Conservation (phyloP, 2,888 invertebrate genomes). For the Sarcophaga subvicina region DNA sequence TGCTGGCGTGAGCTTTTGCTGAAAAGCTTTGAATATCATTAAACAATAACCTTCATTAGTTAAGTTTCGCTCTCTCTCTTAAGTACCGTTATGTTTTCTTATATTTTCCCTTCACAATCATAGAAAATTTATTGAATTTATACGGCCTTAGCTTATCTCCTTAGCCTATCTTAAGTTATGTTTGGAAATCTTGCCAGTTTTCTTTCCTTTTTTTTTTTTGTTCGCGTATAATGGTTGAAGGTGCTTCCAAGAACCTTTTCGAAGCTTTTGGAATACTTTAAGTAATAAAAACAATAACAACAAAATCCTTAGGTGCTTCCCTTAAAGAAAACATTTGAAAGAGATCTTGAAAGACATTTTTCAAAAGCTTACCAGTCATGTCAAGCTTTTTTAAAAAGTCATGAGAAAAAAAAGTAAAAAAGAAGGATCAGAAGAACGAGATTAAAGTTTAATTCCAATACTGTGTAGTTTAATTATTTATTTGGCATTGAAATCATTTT, state of each 20-base stretch:
- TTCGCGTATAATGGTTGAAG: slow-evolving; percentile 38
- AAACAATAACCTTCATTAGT: no score
- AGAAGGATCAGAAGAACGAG: no score
- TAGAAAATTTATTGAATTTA: no score
- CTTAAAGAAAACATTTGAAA: background rate
- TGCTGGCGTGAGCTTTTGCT: slow-evolving; percentile 82
- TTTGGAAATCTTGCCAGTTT: slow-evolving; percentile 60
- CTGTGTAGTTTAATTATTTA: slow-evolving; percentile 68
- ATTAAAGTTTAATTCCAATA: slow-evolving; percentile 55
- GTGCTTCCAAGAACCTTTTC: slow-evolving; percentile 66
- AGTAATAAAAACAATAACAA: slow-evolving; percentile 53
- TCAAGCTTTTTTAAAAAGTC: slow-evolving; percentile 6
- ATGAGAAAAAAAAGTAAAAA: no score
- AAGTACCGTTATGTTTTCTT: no score
- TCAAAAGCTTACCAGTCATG: slow-evolving; percentile 62
- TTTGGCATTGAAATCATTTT: slow-evolving; percentile 23
- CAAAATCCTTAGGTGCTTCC: slow-evolving; percentile 76
- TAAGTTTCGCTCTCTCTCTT: no score
- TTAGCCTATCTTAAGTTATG: no score
- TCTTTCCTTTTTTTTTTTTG: slow-evolving; percentile 7
- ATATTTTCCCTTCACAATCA: no score
- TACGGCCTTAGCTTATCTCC: no score
- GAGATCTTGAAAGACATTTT: no score
- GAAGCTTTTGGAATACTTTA: slow-evolving; percentile 45
- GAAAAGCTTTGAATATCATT: slow-evolving; percentile 24